Base-by-base conservation (phyloP, 2,113 vertebrate genomes). In the Alligator mississippiensis region DNA sequence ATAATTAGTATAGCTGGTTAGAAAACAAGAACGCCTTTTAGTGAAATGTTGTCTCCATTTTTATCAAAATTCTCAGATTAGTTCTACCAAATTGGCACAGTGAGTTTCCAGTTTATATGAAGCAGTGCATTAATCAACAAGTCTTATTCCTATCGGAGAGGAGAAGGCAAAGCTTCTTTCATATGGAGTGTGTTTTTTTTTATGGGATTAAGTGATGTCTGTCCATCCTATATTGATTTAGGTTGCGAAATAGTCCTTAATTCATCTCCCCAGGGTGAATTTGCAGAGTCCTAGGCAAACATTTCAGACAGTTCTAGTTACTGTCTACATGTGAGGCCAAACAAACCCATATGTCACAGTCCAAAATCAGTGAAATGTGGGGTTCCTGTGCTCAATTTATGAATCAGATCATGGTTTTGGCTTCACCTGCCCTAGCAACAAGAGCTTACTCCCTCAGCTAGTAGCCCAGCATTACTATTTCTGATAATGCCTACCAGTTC, bases 91-190 rank as follows among this genome's bases (percentile, higher is more conserved):
- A 24, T 28, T 38, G 38, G 68, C 76, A 75, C 86, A 25, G 54
- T 60, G 66, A 88, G 92, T 83, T 86, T 87, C 58, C 81, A 77
- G 84, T 86, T 91, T 86, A 80, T 70, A 60, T 15, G 83, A 21
- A 91, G 77, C 2, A 2, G 60, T 2, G n/a, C 93, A 90, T 90
- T 91, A 93, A 92, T 28, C 82, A 93, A 22, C 64, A 77, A 60
- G 17, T 19, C n/a, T 70, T 11, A 18, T 81, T 89, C 84, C 54
- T 85, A 30, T 18, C 30, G 68, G 54, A 85, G 79, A 94, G 83
- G 38, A 85, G 13, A 87, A 94, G 66, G 77, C 80, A 64, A 28
- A 80, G 63, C 62, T 90, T 88, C 47, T 47, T 87, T 90, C 57
- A 92, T 54, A 91, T 82, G 0, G 0, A 93, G 3, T 19, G 30